Evolutionary conservation across 2,797 vertebrate genomes (phyloP), one percentile per base, ranked within the genome.

Genomic region (Mycteria americana): DNA sequence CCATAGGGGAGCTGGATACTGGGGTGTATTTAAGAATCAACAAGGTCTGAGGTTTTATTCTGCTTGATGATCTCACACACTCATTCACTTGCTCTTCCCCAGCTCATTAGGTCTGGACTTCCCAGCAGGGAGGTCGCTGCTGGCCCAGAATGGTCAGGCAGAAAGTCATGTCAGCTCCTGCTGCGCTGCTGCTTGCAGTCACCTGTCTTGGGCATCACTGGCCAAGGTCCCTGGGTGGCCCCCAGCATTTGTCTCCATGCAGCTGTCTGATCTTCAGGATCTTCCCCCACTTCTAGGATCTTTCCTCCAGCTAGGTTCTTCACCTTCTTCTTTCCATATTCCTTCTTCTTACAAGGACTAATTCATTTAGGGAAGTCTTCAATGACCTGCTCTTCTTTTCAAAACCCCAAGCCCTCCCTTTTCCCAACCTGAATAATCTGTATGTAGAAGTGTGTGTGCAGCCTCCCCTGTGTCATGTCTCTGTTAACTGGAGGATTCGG

Each of bases 171-270:
- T 25, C 35, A 60, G 30, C 51, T 50, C 39, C 39, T 64, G 56
- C 35, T 60, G 39, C 3, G 4, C 57, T 60, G 24, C 21, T 92
- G 31, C 51, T 62, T 12, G 7, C n/a, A 2, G 2, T 51, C 35
- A 33, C 27, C 45, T 73, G 7, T 50, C 11, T 41, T 1, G 3
- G 75, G 6, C 28, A 82, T 8, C 46, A 62, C 12, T 10, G n/a
- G 16, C n/a, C 1, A 2, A 51, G 30, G 21, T 14, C 7, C 8
- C 41, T 62, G 10, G 0, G 24, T 33, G 23, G 11, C 9, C 8
- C 45, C 11, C 19, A 53, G 25, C 25, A 31, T 46, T 65, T 28
- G 3, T 60, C 31, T 67, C 53, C 39, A 33, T 48, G 54, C 22
- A 54, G 22, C 35, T 18, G 6, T 48, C 31, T 30, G 18, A 23